Conservation (phyloP, 2,113 vertebrate genomes). For the Heteronetta atricapilla region DNA sequence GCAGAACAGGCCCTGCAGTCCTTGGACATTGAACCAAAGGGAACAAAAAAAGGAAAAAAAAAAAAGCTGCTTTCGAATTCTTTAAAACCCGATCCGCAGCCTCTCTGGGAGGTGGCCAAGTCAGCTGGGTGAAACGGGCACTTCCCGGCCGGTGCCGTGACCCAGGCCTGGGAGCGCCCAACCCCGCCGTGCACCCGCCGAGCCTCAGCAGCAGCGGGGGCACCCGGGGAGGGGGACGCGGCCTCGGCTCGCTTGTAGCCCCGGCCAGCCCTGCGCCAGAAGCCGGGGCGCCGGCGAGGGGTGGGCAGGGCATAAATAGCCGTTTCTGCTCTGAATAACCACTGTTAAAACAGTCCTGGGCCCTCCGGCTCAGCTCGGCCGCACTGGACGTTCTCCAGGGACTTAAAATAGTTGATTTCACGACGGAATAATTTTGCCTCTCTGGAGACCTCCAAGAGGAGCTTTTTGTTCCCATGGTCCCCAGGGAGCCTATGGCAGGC, state of each 20-base stretch:
- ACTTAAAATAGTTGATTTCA: conserved; percentile 41
- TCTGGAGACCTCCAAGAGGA: conserved; percentile 13
- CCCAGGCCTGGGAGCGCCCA: neutral
- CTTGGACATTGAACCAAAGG: conserved; percentile 58
- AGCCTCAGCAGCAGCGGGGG: neutral
- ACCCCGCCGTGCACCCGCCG: too few relatives aligned
- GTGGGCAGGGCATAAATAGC: neutral
- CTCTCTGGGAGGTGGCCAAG: conserved; percentile 44
- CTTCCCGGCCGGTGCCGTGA: neutral
- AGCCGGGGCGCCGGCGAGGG: fast-evolving
- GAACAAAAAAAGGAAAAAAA: neutral
- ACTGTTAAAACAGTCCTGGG: neutral
- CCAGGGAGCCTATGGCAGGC: neutral
- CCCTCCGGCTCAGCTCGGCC: neutral
- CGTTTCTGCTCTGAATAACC: neutral
- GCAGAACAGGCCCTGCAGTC: conserved; percentile 49
- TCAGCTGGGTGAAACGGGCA: conserved; percentile 54
- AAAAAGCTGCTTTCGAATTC: neutral
- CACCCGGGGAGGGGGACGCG: neutral
- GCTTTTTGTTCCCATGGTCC: neutral
- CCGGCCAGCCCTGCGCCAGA: fast-evolving
- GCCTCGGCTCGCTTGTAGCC: neutral
- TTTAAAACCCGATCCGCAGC: neutral
- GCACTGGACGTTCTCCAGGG: neutral
- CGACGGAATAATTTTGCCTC: conserved; percentile 15